Conservation (phyloP, 2,797 vertebrate species). For the Sardinella longiceps region DNA sequence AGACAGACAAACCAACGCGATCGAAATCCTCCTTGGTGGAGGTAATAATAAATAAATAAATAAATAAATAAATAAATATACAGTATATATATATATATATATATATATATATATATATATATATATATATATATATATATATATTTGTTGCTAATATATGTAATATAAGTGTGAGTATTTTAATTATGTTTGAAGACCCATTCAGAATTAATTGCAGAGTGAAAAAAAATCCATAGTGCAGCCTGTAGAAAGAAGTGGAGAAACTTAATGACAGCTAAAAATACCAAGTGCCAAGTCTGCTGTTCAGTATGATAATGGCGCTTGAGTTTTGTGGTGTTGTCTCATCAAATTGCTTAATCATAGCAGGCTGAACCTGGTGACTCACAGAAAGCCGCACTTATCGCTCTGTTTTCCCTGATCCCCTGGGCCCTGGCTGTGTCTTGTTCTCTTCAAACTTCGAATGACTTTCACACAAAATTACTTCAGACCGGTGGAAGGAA, state of each 20-base stretch:
- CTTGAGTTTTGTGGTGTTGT: neutral
- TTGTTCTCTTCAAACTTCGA: conserved; percentile 68
- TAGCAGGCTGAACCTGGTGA: conserved; percentile 36
- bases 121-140: no score
- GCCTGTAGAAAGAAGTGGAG: neutral
- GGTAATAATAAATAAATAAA: no score
- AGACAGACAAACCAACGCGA: no score
- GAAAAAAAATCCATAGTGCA: neutral
- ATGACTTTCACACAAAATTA: conserved; percentile 72
- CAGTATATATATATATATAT: no score
- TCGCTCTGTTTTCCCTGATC: conserved; percentile 51
- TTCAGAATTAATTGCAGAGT: neutral
- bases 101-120: no score
- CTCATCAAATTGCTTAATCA: conserved; percentile 26
- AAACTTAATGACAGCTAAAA: neutral
- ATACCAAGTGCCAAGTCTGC: neutral
- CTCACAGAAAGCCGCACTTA: conserved; percentile 49
- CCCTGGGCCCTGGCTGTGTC: conserved; percentile 58
- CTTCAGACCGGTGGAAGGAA: conserved; percentile 65
- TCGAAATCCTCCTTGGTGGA: no score
- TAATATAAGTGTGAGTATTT: neutral
- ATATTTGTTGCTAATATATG: no score
- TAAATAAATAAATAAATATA: neutral
- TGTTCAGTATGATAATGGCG: conserved; percentile 1
- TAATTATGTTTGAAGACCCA: neutral